Evolutionary conservation across 2,797 vertebrate species (phyloP).

Genomic region (Stomatorhinus walkeri): DNA sequence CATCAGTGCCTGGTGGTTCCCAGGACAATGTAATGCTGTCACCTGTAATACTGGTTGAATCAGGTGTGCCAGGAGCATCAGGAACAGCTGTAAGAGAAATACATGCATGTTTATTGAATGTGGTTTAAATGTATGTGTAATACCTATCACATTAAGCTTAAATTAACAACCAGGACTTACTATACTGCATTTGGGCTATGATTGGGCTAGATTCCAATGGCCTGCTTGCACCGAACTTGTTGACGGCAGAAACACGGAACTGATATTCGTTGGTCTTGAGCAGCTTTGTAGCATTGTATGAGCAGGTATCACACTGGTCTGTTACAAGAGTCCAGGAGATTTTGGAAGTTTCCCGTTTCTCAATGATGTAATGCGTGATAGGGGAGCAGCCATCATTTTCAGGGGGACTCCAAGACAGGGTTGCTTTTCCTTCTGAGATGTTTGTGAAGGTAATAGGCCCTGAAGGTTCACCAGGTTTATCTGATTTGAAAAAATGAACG

Average conservation of each 20-base stretch:
- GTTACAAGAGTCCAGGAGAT: slow-evolving; percentile 92
- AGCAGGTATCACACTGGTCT: slow-evolving; percentile 77
- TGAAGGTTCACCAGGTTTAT: slow-evolving; percentile 84
- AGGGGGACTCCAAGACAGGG: slow-evolving; percentile 85
- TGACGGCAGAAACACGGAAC: slow-evolving; percentile 91
- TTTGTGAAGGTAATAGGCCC: slow-evolving; percentile 86
- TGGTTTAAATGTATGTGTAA: not conserved
- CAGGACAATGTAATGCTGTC: slow-evolving; percentile 92
- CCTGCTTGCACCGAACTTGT: slow-evolving; percentile 88
- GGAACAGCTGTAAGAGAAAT: slow-evolving; percentile 66
- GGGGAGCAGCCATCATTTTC: slow-evolving; percentile 87
- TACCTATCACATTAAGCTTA: not conserved
- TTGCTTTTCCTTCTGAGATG: slow-evolving; percentile 85
- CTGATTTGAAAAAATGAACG: slow-evolving; percentile 51
- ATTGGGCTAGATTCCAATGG: slow-evolving; percentile 85
- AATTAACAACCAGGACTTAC: slow-evolving; percentile 64
- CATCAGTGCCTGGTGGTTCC: slow-evolving; percentile 82
- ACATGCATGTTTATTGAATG: not conserved
- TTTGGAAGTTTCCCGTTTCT: slow-evolving; percentile 93
- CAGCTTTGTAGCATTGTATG: slow-evolving; percentile 78
- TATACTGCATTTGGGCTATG: slow-evolving; percentile 90
- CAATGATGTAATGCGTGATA: slow-evolving; percentile 84
- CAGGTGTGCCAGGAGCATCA: slow-evolving; percentile 86
- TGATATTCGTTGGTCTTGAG: slow-evolving; percentile 97
- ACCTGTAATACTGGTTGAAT: slow-evolving; percentile 78